Evolutionary conservation across 2,888 invertebrate genomes (phyloP), one percentile per base, ranked within the genome.

Genomic region (Melieria omissa): DNA sequence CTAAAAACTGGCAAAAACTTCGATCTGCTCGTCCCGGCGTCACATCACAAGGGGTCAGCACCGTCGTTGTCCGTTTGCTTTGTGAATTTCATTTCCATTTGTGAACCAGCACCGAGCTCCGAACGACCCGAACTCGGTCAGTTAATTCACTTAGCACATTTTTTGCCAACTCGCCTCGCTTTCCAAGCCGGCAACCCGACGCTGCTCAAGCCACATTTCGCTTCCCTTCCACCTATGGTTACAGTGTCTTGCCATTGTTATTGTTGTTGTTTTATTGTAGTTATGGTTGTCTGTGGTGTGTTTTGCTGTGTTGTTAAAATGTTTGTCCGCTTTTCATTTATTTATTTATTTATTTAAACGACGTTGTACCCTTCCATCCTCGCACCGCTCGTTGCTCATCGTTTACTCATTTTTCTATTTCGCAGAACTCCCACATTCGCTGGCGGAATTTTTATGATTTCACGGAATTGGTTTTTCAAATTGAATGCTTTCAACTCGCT

Each of bases 361-460:
- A 29, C 29, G 29, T 29, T 1, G 1, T 72, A 64, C 16, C 12
- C 6, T 62, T 62, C 44, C 6, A 12, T 45, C 4, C 10, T 42
- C 44, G 8, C 7, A 57, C 57, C 29, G 9, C 29, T 62, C 16
- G 16, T 49, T 14, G 14, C 1, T 16, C 5, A 9, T n/a, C 7
- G n/a, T 14, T 47, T 44, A 55, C 12, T 65, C 9, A 73, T 57
- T 52, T 65, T 42, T 70, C 52, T 70, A 29, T 65, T 74, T 78
- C 80, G 61, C 73, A 82, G 78, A 63, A 86, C 85, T 78, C 84
- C 86, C n/a, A 79, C 78, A 69, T 84, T 86, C 75, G 79, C 86
- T 4, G 86, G 86, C 10, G 86, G 86, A 63, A 80, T 85, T 71
- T 84, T 88, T 80, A 82, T 88, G 80, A 86, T 88, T 79, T 82